Conservation (phyloP, 2,888 invertebrate genomes). For the Macroteleia sp. region DNA sequence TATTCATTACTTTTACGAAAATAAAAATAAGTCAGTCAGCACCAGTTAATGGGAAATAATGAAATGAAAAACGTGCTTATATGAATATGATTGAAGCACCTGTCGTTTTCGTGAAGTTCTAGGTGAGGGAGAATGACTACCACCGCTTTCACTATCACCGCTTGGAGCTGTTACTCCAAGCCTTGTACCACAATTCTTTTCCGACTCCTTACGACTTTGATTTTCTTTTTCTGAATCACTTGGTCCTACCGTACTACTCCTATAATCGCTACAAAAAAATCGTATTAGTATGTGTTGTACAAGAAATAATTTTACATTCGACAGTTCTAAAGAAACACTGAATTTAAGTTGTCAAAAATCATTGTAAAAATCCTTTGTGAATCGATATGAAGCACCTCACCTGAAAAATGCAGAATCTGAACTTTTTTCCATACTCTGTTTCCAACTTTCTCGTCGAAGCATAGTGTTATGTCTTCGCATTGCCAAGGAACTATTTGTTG, state of each 20-base stretch:
- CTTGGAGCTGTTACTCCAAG: conserved; percentile 88
- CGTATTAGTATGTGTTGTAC: conserved; percentile 76
- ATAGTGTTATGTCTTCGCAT: conserved; percentile 85
- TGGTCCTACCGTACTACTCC: conserved; percentile 94
- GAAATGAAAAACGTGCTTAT: conserved; percentile 34
- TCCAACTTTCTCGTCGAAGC: conserved; percentile 93
- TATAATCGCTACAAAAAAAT: conserved; percentile 91
- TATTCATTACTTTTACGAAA: no score
- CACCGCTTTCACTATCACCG: conserved; percentile 94
- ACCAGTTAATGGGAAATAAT: no score
- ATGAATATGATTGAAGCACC: conserved; percentile 82
- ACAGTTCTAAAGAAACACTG: conserved; percentile 1
- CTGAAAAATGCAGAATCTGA: conserved; percentile 97
- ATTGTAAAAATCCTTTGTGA: background rate
- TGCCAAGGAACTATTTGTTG: conserved; percentile 77
- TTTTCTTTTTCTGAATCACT: conserved; percentile 95
- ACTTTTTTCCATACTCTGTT: conserved; percentile 95
- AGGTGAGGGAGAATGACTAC: conserved; percentile 94
- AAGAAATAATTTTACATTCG: no score
- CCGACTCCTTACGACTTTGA: conserved; percentile 89
- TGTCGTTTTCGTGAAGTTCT: conserved; percentile 91
- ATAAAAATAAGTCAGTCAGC: no score
- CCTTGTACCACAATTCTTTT: conserved; percentile 81
- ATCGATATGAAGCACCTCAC: conserved; percentile 85
- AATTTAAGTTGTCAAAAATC: no score